Conservation (phyloP, 1,140 invertebrate species). For the Ectropis grisescens region DNA sequence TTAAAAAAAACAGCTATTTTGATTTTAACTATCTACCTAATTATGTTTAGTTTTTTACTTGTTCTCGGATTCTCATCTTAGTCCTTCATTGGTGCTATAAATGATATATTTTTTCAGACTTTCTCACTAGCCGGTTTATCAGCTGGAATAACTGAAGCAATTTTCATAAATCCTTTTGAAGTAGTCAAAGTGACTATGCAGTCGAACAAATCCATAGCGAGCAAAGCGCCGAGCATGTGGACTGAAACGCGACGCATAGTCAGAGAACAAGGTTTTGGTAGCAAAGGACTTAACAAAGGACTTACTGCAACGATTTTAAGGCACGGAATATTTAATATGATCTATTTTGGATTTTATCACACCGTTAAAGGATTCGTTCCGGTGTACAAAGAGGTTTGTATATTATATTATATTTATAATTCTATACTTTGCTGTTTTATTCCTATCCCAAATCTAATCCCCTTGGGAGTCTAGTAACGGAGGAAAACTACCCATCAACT, state of each 20-base stretch:
- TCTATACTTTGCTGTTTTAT: too few species aligned
- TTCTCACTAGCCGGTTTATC: slow-evolving; percentile 88
- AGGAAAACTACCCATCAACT: too few species aligned
- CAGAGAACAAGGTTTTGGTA: slow-evolving; percentile 79
- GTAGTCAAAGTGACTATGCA: slow-evolving; percentile 92
- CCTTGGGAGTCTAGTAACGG: too few species aligned
- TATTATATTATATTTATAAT: too few species aligned
- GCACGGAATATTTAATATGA: slow-evolving; percentile 92
- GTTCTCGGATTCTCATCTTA: too few species aligned
- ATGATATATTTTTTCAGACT: slow-evolving; percentile 79
- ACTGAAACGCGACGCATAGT: slow-evolving; percentile 85
- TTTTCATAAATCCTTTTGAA: slow-evolving; percentile 95
- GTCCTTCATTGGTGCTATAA: too few species aligned
- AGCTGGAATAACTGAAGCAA: slow-evolving; percentile 89
- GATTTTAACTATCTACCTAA: too few species aligned
- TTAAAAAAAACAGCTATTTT: too few species aligned
- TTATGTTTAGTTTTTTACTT: too few species aligned
- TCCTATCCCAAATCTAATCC: too few species aligned
- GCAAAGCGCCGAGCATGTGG: slow-evolving; percentile 80
- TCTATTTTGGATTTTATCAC: slow-evolving; percentile 96
- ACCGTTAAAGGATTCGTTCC: slow-evolving; percentile 86
- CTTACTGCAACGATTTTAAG: slow-evolving; percentile 87
- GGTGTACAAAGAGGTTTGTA: slow-evolving; percentile 78
- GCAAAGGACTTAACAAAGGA: slow-evolving; percentile 87
- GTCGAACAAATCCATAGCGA: slow-evolving; percentile 72